Percentiles rank a stretch among this genome's conserved stretches.
Evolutionary conservation across 2,797 vertebrate genomes (phyloP).

Genomic region (Anguilla marmorata): DNA sequence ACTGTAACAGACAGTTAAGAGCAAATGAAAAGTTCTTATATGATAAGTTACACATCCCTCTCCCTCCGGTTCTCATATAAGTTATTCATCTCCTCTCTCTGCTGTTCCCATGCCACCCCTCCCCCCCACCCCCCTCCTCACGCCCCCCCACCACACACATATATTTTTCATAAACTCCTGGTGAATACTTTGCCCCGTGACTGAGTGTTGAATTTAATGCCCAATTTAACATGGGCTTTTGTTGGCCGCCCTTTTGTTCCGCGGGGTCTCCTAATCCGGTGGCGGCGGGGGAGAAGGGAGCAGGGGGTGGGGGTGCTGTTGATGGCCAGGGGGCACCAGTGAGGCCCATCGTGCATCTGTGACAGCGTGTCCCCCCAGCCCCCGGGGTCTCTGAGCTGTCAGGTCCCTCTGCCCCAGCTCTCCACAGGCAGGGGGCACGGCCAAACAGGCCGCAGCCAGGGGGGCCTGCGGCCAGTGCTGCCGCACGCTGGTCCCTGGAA

Average conservation of each 20-base stretch:
- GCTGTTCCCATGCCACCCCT: not conserved
- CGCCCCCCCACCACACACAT: not conserved
- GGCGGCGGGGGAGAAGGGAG: constrained; percentile 62
- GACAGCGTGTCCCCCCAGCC: constrained; percentile 69
- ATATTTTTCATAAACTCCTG: constrained; percentile 55
- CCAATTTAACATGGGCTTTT: constrained; percentile 77
- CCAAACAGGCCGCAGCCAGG: constrained; percentile 65
- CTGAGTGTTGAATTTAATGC: constrained; percentile 74
- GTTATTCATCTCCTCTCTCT: not conserved
- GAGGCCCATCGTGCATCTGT: constrained; percentile 64
- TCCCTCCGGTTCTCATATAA: not conserved
- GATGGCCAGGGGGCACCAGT: constrained; percentile 58
- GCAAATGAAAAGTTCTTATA: not conserved
- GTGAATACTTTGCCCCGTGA: constrained; percentile 74
- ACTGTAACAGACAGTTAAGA: not conserved
- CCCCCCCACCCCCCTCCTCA: not conserved
- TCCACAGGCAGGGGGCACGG: constrained; percentile 64
- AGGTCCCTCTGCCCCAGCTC: constrained; percentile 74
- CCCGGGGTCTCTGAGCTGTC: constrained; percentile 74
- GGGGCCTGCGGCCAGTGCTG: constrained; percentile 63
- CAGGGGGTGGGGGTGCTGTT: not conserved
- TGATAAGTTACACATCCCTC: not conserved
- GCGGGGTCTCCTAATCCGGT: constrained; percentile 63
- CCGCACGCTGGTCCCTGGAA: constrained; percentile 59
- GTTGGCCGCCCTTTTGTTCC: constrained; percentile 65